These are phyloP conservation scores for Tolmerus cingulatus DNA, from an alignment of 2,888 invertebrate species.

Conservation along the genomic window DNA sequence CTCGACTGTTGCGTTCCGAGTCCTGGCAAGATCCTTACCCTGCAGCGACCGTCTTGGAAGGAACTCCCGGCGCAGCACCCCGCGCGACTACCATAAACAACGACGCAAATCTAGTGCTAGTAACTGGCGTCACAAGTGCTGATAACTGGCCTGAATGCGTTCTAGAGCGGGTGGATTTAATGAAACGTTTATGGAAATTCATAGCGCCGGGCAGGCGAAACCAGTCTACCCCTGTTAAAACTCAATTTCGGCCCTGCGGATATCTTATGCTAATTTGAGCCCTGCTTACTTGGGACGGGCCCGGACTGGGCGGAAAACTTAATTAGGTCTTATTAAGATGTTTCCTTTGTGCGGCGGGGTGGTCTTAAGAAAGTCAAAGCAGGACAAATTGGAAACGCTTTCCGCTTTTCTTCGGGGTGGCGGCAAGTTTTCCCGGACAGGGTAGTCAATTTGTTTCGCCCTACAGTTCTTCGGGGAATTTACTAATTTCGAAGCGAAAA, in stretches of 20 bases:
- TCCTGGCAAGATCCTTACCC: neutral
- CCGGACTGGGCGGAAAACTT: neutral
- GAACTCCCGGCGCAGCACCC: neutral
- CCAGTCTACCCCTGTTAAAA: neutral
- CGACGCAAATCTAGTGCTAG: neutral
- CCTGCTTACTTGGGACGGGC: neutral
- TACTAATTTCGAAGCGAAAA: neutral
- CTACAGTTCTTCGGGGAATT: neutral
- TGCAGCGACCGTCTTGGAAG: neutral
- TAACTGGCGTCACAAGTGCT: constrained; percentile 16
- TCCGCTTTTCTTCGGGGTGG: neutral
- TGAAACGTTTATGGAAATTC: constrained; percentile 39
- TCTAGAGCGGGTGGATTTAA: neutral
- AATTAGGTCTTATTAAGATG: constrained; percentile 37
- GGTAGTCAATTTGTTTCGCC: neutral
- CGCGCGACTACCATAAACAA: neutral
- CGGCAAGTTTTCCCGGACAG: neutral
- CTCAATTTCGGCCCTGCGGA: constrained; percentile 25
- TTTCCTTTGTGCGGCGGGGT: neutral
- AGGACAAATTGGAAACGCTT: neutral
- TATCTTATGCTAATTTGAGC: constrained; percentile 27
- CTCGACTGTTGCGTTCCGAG: neutral
- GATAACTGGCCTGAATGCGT: neutral
- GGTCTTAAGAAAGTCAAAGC: neutral
- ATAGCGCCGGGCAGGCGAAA: neutral